Percentiles rank a stretch among this genome's conserved stretches.
phyloP scores from a whole-genome alignment of 2,113 vertebrate species.

The Hemiprocne comata region DNA sequence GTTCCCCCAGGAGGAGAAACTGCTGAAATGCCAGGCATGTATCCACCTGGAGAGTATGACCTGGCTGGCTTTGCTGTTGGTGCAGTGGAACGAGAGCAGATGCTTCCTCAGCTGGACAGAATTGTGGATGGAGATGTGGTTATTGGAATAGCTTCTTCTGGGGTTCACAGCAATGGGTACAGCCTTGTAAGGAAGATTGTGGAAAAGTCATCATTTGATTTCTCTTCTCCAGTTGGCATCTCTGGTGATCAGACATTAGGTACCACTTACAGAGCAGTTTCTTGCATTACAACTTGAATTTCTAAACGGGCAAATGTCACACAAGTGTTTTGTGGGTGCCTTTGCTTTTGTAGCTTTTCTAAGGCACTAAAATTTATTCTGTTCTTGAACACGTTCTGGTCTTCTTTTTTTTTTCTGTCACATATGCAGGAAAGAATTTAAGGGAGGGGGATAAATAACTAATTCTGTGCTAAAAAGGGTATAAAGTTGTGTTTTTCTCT shows the following conservation, averaged over 20 bases:
- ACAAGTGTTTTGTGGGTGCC: not conserved
- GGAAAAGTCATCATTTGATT: conserved; percentile 77
- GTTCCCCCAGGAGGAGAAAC: conserved; percentile 88
- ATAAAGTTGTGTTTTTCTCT: not conserved
- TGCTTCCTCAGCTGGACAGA: conserved; percentile 85
- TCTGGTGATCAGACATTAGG: conserved; percentile 83
- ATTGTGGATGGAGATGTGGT: conserved; percentile 84
- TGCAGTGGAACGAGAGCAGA: conserved; percentile 84
- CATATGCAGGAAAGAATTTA: not conserved
- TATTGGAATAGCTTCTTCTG: conserved; percentile 91
- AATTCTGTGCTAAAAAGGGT: not conserved
- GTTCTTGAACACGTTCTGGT: not conserved
- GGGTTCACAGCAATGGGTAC: conserved; percentile 96
- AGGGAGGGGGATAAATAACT: not conserved
- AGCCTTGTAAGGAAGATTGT: conserved; percentile 93
- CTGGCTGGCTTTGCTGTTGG: conserved; percentile 94
- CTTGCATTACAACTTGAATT: not conserved
- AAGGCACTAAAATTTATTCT: not conserved
- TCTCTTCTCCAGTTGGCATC: conserved; percentile 80
- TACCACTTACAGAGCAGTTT: conserved; percentile 25
- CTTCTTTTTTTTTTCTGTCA: not conserved
- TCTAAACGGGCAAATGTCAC: not conserved
- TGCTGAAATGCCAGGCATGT: conserved; percentile 94
- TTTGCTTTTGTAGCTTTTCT: not conserved
- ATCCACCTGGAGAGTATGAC: conserved; percentile 89